Conservation (phyloP, 2,888 invertebrate genomes). For the Polylopha cassiicola region DNA sequence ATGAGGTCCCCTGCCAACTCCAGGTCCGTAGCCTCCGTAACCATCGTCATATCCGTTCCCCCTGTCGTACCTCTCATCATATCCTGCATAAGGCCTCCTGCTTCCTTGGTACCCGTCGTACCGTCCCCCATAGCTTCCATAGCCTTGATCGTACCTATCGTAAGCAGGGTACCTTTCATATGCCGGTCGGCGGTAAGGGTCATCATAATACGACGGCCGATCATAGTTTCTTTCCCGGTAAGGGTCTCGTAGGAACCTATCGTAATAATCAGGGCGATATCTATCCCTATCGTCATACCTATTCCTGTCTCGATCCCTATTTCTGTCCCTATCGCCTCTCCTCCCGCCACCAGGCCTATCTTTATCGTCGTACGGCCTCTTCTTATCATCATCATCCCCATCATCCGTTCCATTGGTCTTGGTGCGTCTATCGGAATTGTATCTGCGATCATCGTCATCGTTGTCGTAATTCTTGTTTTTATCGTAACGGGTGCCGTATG, state of each 20-base stretch:
- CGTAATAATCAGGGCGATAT: slow-evolving; percentile 65
- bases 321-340: slow-evolving; percentile 40
- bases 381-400: slow-evolving; percentile 43
- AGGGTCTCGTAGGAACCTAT: slow-evolving; percentile 60
- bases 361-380: slow-evolving; percentile 46
- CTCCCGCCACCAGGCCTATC: slow-evolving; percentile 39
- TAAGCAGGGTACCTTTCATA: slow-evolving; percentile 50
- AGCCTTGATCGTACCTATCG: slow-evolving; percentile 42
- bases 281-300: slow-evolving; percentile 42
- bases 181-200: slow-evolving; percentile 49
- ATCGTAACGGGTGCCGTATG: slow-evolving; percentile 55
- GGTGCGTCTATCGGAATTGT: slow-evolving; percentile 37
- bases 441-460: slow-evolving; percentile 38
- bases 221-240: slow-evolving; percentile 52
- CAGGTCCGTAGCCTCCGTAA: slow-evolving; percentile 56
- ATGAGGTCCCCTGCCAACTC: slow-evolving; percentile 63
- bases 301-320: slow-evolving; percentile 33
- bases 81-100: slow-evolving; percentile 40
- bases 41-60: slow-evolving; percentile 47
- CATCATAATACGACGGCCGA: slow-evolving; percentile 43
- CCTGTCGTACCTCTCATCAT: slow-evolving; percentile 43
- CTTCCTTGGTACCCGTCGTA: slow-evolving; percentile 7
- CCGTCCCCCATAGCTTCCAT: slow-evolving; percentile 25
- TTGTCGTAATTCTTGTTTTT: slow-evolving; percentile 39
- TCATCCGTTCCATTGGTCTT: slow-evolving; percentile 57